These are phyloP conservation scores for Girardinus metallicus DNA, from an alignment of 2,797 vertebrate species.

Conservation along the genomic window DNA sequence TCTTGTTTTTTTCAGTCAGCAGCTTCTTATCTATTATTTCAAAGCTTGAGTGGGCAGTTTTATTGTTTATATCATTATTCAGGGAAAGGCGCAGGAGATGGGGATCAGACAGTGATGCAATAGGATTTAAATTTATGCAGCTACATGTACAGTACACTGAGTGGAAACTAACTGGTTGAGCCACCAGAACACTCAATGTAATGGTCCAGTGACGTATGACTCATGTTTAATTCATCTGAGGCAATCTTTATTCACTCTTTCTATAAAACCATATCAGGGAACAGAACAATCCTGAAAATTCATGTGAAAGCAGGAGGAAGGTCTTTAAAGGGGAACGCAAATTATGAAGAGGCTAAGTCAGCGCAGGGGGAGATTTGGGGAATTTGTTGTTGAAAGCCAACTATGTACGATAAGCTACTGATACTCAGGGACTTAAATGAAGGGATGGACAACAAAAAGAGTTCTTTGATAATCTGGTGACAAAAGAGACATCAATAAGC, in stretches of 20 bases:
- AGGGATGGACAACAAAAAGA: slow-evolving; percentile 49
- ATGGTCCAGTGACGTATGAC: slow-evolving; percentile 72
- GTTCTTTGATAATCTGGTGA: slow-evolving; percentile 33
- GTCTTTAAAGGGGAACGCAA: slow-evolving; percentile 68
- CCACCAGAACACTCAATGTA: slow-evolving; percentile 74
- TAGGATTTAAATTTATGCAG: slow-evolving; percentile 69
- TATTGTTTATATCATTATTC: slow-evolving; percentile 60
- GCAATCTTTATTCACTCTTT: slow-evolving; percentile 75
- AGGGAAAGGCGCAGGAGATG: slow-evolving; percentile 45
- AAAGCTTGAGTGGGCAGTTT: slow-evolving; percentile 56
- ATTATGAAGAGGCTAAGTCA: slow-evolving; percentile 69
- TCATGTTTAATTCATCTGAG: slow-evolving; percentile 81
- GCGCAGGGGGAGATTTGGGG: slow-evolving; percentile 64
- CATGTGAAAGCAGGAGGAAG: slow-evolving; percentile 62
- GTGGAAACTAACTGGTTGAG: slow-evolving; percentile 70
- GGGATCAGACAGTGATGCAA: slow-evolving; percentile 54
- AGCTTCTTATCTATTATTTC: slow-evolving; percentile 60
- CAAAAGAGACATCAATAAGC: slow-evolving; percentile 44
- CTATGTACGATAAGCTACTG: slow-evolving; percentile 68
- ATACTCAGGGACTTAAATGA: slow-evolving; percentile 51
- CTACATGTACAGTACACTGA: slow-evolving; percentile 70
- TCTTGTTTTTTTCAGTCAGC: slow-evolving; percentile 30
- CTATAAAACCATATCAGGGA: slow-evolving; percentile 68
- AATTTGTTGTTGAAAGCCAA: slow-evolving; percentile 67
- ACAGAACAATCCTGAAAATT: slow-evolving; percentile 51